Evolutionary conservation across 2,888 invertebrate genomes (phyloP).

Genomic region (Incurvaria masculella): DNA sequence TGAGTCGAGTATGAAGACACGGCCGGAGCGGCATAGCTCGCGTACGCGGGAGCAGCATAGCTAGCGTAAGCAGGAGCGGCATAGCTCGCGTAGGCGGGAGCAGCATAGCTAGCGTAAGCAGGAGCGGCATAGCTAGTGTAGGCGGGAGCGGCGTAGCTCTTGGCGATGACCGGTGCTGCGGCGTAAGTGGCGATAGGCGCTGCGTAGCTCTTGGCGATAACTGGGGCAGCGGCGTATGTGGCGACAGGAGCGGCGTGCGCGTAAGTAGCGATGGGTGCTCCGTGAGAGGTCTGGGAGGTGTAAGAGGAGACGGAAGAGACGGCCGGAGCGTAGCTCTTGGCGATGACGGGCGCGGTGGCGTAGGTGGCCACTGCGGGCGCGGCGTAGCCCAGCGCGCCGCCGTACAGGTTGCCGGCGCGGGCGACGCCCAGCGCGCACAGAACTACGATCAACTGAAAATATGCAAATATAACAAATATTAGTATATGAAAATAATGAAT

Average conservation of each 20-base stretch:
- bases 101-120: conserved; percentile 16
- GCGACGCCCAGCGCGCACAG: too few species aligned
- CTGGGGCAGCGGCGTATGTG: conserved; percentile 32
- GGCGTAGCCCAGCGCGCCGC: too few species aligned
- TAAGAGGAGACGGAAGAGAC: too few species aligned
- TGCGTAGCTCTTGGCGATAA: conserved; percentile 27
- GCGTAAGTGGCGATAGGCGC: conserved; percentile 26
- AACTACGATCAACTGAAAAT: too few species aligned
- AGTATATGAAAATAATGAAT: not conserved
- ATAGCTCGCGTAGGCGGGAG: conserved; percentile 20
- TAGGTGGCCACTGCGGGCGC: too few species aligned
- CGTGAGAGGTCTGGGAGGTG: too few species aligned
- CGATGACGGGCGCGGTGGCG: too few species aligned
- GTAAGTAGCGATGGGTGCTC: conserved; percentile 7
- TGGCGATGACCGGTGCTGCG: conserved; percentile 36
- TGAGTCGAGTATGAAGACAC: conserved; percentile 17
- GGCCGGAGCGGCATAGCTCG: conserved; percentile 19
- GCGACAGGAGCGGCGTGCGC: conserved; percentile 17
- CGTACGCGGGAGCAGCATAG: conserved; percentile 16
- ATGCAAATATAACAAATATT: not conserved
- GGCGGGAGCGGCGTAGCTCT: conserved; percentile 28
- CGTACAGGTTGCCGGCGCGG: too few species aligned
- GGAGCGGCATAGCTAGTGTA: conserved; percentile 21
- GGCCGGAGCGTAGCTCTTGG: too few species aligned
- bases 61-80: conserved; percentile 4